Percentiles rank a stretch among this genome's conserved stretches.
phyloP scores from a whole-genome alignment of 2,797 vertebrate genomes.

The Gallinago stenura region DNA sequence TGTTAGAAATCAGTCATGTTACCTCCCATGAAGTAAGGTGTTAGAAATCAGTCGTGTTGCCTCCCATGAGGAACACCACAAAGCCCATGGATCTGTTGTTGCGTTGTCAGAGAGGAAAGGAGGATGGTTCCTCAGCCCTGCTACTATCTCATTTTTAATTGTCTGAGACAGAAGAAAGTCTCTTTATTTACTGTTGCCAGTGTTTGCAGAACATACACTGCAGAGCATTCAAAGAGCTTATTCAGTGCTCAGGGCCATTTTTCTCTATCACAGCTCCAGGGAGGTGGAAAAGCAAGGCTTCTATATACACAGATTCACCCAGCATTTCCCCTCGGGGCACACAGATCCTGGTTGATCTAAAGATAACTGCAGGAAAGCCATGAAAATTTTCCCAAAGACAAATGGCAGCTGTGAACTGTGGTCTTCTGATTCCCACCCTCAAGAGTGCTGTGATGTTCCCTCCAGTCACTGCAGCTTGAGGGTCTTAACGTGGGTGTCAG shows the following conservation, averaged over 20 bases:
- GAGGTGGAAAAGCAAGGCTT: background rate
- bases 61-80: fast-evolving
- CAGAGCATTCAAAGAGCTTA: background rate
- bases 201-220: background rate
- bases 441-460: background rate
- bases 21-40: too few species aligned
- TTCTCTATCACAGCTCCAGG: background rate
- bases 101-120: background rate
- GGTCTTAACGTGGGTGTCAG: background rate
- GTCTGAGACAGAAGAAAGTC: background rate
- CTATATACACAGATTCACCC: background rate
- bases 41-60: background rate
- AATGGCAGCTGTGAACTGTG: background rate
- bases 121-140: background rate
- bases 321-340: background rate
- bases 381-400: background rate
- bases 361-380: background rate
- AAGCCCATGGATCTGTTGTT: background rate
- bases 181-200: background rate
- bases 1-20: background rate
- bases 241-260: background rate
- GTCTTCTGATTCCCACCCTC: background rate
- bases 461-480: background rate
- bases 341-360: background rate
- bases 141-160: background rate